Evolutionary conservation across 2,797 vertebrate species (phyloP).

Genomic region (Chloroceryle inda): DNA sequence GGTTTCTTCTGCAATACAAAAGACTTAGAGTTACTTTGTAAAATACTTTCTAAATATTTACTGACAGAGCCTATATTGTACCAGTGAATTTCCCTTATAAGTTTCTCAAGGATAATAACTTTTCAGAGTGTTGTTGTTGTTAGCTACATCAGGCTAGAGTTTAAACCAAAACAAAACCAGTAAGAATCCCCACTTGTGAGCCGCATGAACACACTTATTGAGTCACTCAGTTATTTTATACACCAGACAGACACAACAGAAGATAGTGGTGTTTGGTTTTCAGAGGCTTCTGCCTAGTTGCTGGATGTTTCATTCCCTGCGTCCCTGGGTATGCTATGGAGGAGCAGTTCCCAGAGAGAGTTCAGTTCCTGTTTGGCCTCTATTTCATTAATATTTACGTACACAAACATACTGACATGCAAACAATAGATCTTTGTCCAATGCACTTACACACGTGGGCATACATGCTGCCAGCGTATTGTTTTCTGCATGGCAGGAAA

Average conservation of each 20-base stretch:
- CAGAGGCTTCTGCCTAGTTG: slow-evolving; percentile 19
- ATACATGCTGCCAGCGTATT: not conserved
- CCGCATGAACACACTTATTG: slow-evolving; percentile 1
- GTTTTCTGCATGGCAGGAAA: slow-evolving; percentile 65
- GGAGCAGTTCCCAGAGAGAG: slow-evolving; percentile 70
- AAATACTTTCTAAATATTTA: not conserved
- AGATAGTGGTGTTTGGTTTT: slow-evolving; percentile 62
- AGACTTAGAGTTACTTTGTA: not conserved
- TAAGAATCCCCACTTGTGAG: slow-evolving; percentile 17
- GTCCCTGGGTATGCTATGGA: slow-evolving; percentile 63
- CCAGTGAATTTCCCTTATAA: not conserved
- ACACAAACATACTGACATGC: not conserved
- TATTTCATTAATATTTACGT: slow-evolving; percentile 36
- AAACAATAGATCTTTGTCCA: slow-evolving; percentile 20
- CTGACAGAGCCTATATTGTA: not conserved
- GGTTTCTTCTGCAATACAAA: not conserved
- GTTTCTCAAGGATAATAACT: not conserved
- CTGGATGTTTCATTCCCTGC: slow-evolving; percentile 48
- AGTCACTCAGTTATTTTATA: slow-evolving; percentile 33
- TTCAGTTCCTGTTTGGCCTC: slow-evolving; percentile 70
- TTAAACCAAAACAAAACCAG: not conserved
- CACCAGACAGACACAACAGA: slow-evolving; percentile 43
- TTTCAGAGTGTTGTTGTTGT: not conserved
- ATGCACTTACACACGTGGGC: not conserved
- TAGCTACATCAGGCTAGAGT: not conserved